Conservation (phyloP, 2,888 invertebrate genomes). For the Endomychus coccineus region DNA sequence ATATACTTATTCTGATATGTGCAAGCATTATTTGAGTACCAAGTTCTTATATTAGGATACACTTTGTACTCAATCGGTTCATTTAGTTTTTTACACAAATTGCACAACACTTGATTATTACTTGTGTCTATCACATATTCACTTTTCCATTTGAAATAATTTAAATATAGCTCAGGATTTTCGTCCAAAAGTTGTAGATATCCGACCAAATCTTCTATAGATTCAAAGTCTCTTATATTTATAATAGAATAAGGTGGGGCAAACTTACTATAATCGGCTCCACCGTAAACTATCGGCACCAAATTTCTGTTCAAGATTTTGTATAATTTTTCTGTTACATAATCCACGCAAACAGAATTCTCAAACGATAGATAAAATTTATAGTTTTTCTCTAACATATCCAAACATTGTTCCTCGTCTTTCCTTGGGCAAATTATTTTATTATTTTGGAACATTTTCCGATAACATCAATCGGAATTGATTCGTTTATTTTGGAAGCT, state of each 20-base stretch:
- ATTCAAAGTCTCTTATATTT: slow-evolving; percentile 50
- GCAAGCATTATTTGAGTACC: too few relatives aligned
- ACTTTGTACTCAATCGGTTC: slow-evolving; percentile 22
- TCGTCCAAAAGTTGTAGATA: slow-evolving; percentile 46
- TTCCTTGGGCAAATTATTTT: slow-evolving; percentile 27
- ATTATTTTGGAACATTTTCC: slow-evolving; percentile 38
- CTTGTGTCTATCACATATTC: slow-evolving; percentile 23
- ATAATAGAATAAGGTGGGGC: slow-evolving; percentile 49
- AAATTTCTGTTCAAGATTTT: slow-evolving; percentile 51
- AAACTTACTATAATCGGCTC: slow-evolving; percentile 51
- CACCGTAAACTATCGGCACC: slow-evolving; percentile 61
- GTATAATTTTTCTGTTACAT: slow-evolving; percentile 58
- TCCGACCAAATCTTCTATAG: slow-evolving; percentile 45
- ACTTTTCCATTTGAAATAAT: slow-evolving; percentile 53
- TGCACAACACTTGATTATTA: slow-evolving; percentile 22
- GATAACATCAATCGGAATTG: slow-evolving; percentile 55
- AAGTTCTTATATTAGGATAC: too few relatives aligned
- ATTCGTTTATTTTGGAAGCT: slow-evolving; percentile 46
- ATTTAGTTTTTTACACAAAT: slow-evolving; percentile 30
- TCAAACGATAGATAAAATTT: slow-evolving; percentile 67
- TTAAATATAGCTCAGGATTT: slow-evolving; percentile 48
- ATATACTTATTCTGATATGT: too few relatives aligned
- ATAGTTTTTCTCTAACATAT: slow-evolving; percentile 49
- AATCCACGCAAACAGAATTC: slow-evolving; percentile 60
- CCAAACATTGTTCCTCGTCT: slow-evolving; percentile 39